Conservation (phyloP, 2,797 vertebrate genomes). For the Lepidocolaptes lacrymiger region DNA sequence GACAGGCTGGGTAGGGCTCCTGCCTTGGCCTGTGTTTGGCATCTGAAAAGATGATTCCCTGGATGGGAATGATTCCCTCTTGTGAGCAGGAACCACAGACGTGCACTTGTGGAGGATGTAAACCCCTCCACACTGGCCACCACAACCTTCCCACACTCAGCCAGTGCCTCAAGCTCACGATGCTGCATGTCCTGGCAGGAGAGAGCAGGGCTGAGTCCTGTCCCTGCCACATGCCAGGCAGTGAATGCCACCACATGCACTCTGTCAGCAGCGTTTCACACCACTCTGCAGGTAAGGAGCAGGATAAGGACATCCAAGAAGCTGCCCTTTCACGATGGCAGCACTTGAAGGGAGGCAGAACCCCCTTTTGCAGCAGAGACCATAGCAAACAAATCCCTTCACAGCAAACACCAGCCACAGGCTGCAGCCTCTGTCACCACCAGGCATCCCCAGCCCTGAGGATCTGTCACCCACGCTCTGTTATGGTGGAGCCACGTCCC, state of each 20-base stretch:
- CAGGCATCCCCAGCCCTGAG: rapidly evolving
- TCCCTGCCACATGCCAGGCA: rapidly evolving
- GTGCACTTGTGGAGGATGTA: rapidly evolving
- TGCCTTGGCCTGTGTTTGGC: rapidly evolving
- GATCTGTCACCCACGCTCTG: rapidly evolving
- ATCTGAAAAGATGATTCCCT: not conserved
- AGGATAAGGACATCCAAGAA: rapidly evolving
- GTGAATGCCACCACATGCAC: rapidly evolving
- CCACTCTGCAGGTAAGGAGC: not conserved
- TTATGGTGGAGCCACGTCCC: rapidly evolving
- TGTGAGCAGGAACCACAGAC: not conserved
- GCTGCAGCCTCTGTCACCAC: not conserved
- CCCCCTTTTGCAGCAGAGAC: not conserved
- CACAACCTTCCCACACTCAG: rapidly evolving
- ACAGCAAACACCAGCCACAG: not conserved
- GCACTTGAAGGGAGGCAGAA: rapidly evolving
- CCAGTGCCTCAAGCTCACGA: rapidly evolving
- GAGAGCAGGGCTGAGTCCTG: not conserved
- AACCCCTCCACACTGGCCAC: not conserved
- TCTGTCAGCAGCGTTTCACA: rapidly evolving
- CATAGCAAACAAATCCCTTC: not conserved
- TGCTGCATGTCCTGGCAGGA: not conserved
- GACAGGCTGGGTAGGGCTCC: not conserved
- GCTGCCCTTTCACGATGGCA: not conserved
- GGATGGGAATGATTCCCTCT: not conserved